These are phyloP conservation scores for Cherax quadricarinatus DNA, from an alignment of 1,140 invertebrate genomes.

Conservation along the genomic window DNA sequence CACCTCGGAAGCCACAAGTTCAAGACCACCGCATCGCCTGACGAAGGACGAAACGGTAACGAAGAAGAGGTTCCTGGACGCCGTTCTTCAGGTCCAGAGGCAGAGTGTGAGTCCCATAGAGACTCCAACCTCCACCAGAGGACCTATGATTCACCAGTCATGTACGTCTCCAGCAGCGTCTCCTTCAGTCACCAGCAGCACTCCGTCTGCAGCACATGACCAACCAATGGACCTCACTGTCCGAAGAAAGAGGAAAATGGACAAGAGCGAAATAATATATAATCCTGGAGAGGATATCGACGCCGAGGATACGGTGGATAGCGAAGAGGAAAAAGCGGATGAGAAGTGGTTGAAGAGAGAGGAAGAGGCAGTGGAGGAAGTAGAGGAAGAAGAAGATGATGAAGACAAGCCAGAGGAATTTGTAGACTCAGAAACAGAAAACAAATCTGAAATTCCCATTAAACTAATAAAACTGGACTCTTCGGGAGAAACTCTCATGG, in stretches of 20 bases:
- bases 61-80: slow-evolving; percentile 72
- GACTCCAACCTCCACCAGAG: neutral
- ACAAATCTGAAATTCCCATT: slow-evolving; percentile 28
- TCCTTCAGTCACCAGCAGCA: slow-evolving; percentile 16
- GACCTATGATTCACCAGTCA: slow-evolving; percentile 13
- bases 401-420: slow-evolving; percentile 21
- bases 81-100: slow-evolving; percentile 70
- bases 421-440: slow-evolving; percentile 19
- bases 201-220: slow-evolving; percentile 45
- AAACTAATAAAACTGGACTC: slow-evolving; percentile 43
- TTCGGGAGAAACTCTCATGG: neutral
- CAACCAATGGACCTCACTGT: slow-evolving; percentile 73
- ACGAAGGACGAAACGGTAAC: slow-evolving; percentile 66
- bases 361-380: slow-evolving; percentile 29
- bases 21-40: slow-evolving; percentile 18
- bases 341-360: slow-evolving; percentile 29
- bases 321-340: slow-evolving; percentile 50
- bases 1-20: slow-evolving; percentile 24
- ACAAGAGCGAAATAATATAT: slow-evolving; percentile 72
- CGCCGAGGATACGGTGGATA: slow-evolving; percentile 35
- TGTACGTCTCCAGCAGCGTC: slow-evolving; percentile 14
- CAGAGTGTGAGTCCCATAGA: slow-evolving; percentile 47
- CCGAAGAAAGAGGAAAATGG: slow-evolving; percentile 72
- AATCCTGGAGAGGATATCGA: slow-evolving; percentile 65
- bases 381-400: slow-evolving; percentile 39